Percentiles rank a stretch among this genome's conserved stretches.
phyloP scores from a whole-genome alignment of 2,797 vertebrate species.

The Holocentrus rufus region DNA sequence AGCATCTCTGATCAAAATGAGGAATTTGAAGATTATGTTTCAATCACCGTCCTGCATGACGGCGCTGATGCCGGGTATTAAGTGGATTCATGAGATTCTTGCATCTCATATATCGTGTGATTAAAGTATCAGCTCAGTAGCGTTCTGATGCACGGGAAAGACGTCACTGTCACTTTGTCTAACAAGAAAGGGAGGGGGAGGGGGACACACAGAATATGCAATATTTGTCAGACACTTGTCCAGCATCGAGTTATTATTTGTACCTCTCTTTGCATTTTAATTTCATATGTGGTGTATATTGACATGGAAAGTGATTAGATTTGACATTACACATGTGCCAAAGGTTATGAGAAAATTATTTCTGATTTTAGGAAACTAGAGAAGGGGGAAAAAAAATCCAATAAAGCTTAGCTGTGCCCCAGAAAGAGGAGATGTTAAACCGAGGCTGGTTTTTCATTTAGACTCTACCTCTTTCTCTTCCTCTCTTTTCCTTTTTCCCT shows the following conservation, averaged over 20 bases:
- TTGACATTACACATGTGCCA: constrained; percentile 79
- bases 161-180: constrained; percentile 36
- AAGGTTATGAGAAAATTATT: constrained; percentile 79
- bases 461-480: constrained; percentile 64
- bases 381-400: constrained; percentile 75
- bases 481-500: constrained; percentile 55
- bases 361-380: constrained; percentile 66
- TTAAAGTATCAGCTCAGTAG: constrained; percentile 39
- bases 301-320: constrained; percentile 75
- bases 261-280: constrained; percentile 69
- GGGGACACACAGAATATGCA: constrained; percentile 36
- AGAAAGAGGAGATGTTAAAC: constrained; percentile 80
- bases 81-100: constrained; percentile 53
- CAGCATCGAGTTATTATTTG: constrained; percentile 63
- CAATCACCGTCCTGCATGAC: constrained; percentile 32
- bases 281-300: constrained; percentile 66
- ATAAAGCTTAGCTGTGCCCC: constrained; percentile 79
- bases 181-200: constrained; percentile 20
- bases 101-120: constrained; percentile 54
- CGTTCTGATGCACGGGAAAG: constrained; percentile 42
- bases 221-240: constrained; percentile 46
- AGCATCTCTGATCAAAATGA: constrained; percentile 50
- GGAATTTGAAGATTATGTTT: constrained; percentile 48
- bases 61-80: constrained; percentile 47
- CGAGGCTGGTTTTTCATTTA: constrained; percentile 80